A percentile compares a stretch with the other conserved stretches of the same genome.
phyloP scores from a whole-genome alignment of 1,140 invertebrate genomes.

The Gyrodactylus salaris region DNA sequence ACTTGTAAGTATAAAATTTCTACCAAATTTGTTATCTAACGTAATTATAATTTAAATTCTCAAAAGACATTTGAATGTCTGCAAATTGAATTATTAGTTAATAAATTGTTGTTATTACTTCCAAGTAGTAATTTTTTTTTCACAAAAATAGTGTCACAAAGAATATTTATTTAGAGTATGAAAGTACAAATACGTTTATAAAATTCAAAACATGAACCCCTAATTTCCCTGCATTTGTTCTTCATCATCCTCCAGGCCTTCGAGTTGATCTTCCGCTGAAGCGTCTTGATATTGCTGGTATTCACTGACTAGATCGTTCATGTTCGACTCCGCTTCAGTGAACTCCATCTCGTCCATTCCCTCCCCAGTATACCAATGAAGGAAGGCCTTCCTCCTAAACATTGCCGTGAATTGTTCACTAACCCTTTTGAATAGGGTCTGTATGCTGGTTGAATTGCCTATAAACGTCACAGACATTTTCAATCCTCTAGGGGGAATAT shows the following conservation, averaged over 20 bases:
- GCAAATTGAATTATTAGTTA: too few relatives aligned
- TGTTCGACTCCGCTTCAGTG: conserved; percentile 36
- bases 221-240: too few relatives aligned
- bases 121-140: too few relatives aligned
- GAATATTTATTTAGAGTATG: too few relatives aligned
- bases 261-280: conserved; percentile 39
- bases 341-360: conserved; percentile 32
- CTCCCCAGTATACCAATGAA: conserved; percentile 49
- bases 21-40: too few relatives aligned
- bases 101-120: too few relatives aligned
- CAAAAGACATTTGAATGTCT: too few relatives aligned
- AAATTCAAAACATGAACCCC: too few relatives aligned
- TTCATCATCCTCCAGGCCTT: conserved; percentile 3
- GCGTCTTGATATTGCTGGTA: conserved; percentile 67
- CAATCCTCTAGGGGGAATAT: conserved; percentile 29
- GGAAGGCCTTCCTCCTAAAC: conserved; percentile 60
- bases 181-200: too few relatives aligned
- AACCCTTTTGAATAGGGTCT: conserved; percentile 38
- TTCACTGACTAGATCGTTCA: conserved; percentile 53
- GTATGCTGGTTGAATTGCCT: conserved; percentile 34
- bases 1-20: too few relatives aligned
- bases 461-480: conserved; percentile 37
- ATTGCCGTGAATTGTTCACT: conserved; percentile 52
- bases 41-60: too few relatives aligned
- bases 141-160: too few relatives aligned